Conservation (phyloP, 2,888 invertebrate species). For the Candidula unifasciata region DNA sequence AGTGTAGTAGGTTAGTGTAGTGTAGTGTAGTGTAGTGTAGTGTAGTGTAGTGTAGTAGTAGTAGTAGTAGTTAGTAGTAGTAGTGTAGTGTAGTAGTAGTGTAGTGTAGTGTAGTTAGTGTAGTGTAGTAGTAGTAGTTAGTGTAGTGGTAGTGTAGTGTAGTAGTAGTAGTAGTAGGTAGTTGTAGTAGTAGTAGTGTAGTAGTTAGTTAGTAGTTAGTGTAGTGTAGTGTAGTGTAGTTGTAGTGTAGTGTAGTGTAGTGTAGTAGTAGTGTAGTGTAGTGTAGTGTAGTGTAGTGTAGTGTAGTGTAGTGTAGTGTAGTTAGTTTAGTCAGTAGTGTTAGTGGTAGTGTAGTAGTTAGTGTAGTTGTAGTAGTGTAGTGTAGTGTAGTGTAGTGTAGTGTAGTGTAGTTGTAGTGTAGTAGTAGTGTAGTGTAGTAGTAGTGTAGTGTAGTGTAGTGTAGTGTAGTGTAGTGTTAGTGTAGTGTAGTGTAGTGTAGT, state of each 20-base stretch:
- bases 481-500: constrained; percentile 29
- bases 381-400: constrained; percentile 16
- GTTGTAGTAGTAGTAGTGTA: not conserved
- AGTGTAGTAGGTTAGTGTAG: no score
- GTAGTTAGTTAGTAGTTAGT: not conserved
- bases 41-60: not conserved
- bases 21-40: no score
- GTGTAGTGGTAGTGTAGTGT: not conserved
- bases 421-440: constrained; percentile 35
- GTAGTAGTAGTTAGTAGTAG: no score
- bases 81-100: no score
- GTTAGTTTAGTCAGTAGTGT: no score
- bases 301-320: constrained; percentile 4
- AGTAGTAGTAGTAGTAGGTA: not conserved
- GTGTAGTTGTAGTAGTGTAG: constrained; percentile 17
- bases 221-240: no score
- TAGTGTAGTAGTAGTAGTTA: not conserved
- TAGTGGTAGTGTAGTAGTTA: constrained; percentile 24
- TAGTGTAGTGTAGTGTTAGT: constrained; percentile 27
- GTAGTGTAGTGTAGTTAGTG: no score
- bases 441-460: constrained; percentile 30
- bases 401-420: constrained; percentile 29
- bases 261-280: not conserved
- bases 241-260: not conserved
- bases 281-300: not conserved